Percentiles rank a stretch among this genome's conserved stretches.
Conservation (phyloP, 2,888 invertebrate species). For the Harpagoxenus sublaevis region DNA sequence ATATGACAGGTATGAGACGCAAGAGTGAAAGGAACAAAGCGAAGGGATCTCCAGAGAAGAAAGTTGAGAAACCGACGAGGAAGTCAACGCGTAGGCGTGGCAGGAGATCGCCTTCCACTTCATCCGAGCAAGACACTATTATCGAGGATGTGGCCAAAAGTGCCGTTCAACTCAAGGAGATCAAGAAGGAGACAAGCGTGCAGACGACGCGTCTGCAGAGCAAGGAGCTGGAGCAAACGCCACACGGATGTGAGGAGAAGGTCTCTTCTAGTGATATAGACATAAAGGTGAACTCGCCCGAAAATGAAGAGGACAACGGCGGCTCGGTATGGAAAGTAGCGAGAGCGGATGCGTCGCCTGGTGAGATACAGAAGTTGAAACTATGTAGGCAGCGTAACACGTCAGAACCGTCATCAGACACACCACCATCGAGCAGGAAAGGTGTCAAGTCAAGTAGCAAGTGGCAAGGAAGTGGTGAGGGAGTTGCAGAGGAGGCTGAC, state of each 20-base stretch:
- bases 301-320: slow-evolving; percentile 77
- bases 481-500: slow-evolving; percentile 84
- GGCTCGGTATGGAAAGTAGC: slow-evolving; percentile 87
- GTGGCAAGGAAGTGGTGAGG: slow-evolving; percentile 83
- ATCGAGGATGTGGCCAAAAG: slow-evolving; percentile 82
- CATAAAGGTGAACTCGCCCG: slow-evolving; percentile 68
- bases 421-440: slow-evolving; percentile 80
- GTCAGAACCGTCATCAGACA: slow-evolving; percentile 83
- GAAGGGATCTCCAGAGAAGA: slow-evolving; percentile 90
- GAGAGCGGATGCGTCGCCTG: slow-evolving; percentile 86
- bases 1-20: slow-evolving; percentile 89
- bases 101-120: slow-evolving; percentile 88
- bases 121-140: slow-evolving; percentile 87
- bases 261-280: slow-evolving; percentile 67
- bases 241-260: slow-evolving; percentile 69
- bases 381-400: slow-evolving; percentile 88
- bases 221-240: slow-evolving; percentile 64
- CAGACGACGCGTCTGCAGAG: slow-evolving; percentile 63
- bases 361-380: slow-evolving; percentile 90
- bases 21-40: slow-evolving; percentile 91
- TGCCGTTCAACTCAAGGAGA: slow-evolving; percentile 69
- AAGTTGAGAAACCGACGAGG: slow-evolving; percentile 87
- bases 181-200: slow-evolving; percentile 69
- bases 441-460: slow-evolving; percentile 78
- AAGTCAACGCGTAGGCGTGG: slow-evolving; percentile 87